Evolutionary conservation across 2,113 vertebrate genomes (phyloP).

Genomic region (Mustela nigripes): DNA sequence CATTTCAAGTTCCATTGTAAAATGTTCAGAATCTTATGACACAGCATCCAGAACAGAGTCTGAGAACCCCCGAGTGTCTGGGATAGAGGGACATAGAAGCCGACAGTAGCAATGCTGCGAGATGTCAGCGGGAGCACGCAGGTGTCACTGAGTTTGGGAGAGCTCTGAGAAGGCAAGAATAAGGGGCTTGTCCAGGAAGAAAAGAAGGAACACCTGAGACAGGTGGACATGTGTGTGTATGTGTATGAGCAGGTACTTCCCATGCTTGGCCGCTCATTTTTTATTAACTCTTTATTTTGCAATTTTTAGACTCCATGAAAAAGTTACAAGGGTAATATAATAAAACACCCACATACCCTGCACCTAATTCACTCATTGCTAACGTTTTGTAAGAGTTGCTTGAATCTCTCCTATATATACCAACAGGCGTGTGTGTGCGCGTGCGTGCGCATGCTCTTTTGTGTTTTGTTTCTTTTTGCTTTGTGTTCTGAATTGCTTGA

Average conservation of each 20-base stretch:
- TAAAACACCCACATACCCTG: background rate
- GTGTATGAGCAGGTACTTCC: background rate
- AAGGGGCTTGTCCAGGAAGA: no score
- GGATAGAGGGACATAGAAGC: background rate
- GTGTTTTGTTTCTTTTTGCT: background rate
- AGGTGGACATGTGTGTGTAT: accelerated
- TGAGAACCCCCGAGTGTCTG: background rate
- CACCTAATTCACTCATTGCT: background rate
- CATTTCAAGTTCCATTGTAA: background rate
- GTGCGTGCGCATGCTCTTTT: background rate
- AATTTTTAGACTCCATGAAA: background rate
- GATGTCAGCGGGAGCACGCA: background rate
- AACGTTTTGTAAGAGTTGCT: background rate
- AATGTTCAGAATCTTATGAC: background rate
- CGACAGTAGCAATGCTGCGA: accelerated
- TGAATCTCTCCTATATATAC: accelerated
- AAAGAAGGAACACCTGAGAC: background rate
- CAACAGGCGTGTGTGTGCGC: accelerated
- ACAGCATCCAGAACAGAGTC: background rate
- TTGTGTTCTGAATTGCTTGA: background rate
- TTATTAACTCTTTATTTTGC: background rate
- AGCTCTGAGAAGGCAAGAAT: background rate
- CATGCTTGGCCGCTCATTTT: background rate
- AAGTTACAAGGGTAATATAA: background rate
- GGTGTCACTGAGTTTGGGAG: background rate